phyloP scores from a whole-genome alignment of 2,888 invertebrate species.

The Scaptomyza parva region DNA sequence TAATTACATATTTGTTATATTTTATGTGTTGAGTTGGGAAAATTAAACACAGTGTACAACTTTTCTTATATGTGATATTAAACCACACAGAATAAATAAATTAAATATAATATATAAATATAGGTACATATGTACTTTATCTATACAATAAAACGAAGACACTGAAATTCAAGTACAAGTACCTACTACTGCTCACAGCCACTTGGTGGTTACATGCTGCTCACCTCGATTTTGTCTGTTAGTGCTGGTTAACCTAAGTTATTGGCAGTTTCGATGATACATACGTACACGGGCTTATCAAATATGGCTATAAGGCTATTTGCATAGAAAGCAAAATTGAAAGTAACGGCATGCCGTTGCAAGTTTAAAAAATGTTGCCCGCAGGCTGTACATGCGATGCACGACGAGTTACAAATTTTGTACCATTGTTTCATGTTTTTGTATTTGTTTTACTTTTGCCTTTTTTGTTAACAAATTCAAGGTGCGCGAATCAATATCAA shows the following conservation, averaged over 20 bases:
- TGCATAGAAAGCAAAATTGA: constrained; percentile 51
- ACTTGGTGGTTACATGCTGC: constrained; percentile 61
- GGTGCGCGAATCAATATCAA: constrained; percentile 65
- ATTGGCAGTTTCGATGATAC: constrained; percentile 34
- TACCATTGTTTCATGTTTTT: constrained; percentile 60
- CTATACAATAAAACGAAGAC: neutral
- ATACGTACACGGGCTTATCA: constrained; percentile 32
- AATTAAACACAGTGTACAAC: no score
- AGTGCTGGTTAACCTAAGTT: constrained; percentile 21
- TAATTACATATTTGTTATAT: no score
- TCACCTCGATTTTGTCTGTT: constrained; percentile 64
- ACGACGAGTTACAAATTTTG: constrained; percentile 54
- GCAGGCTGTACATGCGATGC: constrained; percentile 59
- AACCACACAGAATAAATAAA: no score
- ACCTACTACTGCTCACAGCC: constrained; percentile 24
- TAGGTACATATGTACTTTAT: neutral
- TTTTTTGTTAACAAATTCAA: constrained; percentile 73
- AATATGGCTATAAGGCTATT: constrained; percentile 28
- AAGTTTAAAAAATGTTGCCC: constrained; percentile 49
- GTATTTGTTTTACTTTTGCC: constrained; percentile 55
- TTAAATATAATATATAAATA: neutral
- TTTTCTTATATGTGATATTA: no score
- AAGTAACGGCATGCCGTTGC: constrained; percentile 50
- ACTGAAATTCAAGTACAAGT: constrained; percentile 1
- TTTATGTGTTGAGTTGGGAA: no score